phyloP scores from a whole-genome alignment of 2,797 vertebrate genomes.

The Falco peregrinus region DNA sequence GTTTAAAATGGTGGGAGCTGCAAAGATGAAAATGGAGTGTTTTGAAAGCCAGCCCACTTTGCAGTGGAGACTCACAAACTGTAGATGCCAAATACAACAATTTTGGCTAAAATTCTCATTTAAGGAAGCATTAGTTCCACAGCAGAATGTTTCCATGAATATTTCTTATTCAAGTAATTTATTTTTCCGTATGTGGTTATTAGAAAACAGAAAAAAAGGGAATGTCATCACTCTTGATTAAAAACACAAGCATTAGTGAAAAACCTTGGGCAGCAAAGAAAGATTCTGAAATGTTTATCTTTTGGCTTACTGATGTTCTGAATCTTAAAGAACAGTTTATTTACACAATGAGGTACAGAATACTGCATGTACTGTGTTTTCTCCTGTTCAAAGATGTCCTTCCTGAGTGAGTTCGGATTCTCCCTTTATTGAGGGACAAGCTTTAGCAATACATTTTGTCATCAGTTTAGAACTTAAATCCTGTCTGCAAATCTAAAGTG shows the following conservation, averaged over 20 bases:
- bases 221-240: not conserved
- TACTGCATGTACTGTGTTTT: fast-evolving
- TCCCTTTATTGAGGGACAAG: not conserved
- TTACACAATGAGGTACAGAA: not conserved
- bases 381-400: not conserved
- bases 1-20: not conserved
- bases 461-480: not conserved
- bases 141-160: not conserved
- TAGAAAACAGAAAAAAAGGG: not conserved
- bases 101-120: not conserved
- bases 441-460: not conserved
- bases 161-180: not conserved
- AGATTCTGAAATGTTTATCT: not conserved
- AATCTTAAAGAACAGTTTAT: not conserved
- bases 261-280: not conserved
- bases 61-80: not conserved
- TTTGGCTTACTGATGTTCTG: not conserved
- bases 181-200: not conserved
- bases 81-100: not conserved
- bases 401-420: not conserved
- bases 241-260: not conserved
- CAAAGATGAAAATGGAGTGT: not conserved
- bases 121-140: not conserved
- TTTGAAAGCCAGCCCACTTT: not conserved
- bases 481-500: not conserved